phyloP scores from a whole-genome alignment of 2,797 vertebrate genomes.

The Glossophaga mutica region DNA sequence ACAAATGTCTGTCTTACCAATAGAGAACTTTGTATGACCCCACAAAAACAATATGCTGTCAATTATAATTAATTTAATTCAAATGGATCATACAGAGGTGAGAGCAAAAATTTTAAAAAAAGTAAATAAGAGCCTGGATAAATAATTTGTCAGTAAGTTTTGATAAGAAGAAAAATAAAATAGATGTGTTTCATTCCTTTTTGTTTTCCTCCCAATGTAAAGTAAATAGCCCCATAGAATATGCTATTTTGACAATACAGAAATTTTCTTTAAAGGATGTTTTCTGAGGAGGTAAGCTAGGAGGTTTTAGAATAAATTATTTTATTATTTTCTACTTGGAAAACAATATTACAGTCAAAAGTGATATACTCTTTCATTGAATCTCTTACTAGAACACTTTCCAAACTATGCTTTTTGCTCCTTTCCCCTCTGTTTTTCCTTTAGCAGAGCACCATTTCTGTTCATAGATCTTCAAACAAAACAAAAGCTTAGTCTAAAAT shows the following conservation, averaged over 20 bases:
- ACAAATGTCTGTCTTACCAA: conserved; percentile 40
- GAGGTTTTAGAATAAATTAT: conserved; percentile 40
- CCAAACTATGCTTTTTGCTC: not conserved
- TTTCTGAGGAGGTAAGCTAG: not conserved
- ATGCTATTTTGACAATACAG: conserved; percentile 8
- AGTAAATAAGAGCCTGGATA: conserved; percentile 23
- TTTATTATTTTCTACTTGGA: conserved; percentile 45
- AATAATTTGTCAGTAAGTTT: conserved; percentile 29
- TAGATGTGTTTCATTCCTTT: conserved; percentile 27
- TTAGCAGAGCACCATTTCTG: not conserved
- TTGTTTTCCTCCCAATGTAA: conserved; percentile 20
- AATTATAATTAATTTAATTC: conserved; percentile 64
- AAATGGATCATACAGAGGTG: not conserved
- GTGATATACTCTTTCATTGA: not conserved
- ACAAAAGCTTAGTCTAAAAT: conserved; percentile 51
- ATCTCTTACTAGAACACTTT: not conserved
- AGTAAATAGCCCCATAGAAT: conserved; percentile 32
- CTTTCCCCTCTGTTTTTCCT: not conserved
- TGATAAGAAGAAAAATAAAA: conserved; percentile 35
- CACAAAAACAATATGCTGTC: conserved; percentile 48
- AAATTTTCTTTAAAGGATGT: conserved; percentile 41
- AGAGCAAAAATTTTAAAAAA: not conserved
- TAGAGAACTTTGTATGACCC: conserved; percentile 63
- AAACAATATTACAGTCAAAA: conserved; percentile 22
- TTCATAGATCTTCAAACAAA: conserved; percentile 2